Conservation (phyloP, 2,888 invertebrate genomes). For the Erebia epiphron region DNA sequence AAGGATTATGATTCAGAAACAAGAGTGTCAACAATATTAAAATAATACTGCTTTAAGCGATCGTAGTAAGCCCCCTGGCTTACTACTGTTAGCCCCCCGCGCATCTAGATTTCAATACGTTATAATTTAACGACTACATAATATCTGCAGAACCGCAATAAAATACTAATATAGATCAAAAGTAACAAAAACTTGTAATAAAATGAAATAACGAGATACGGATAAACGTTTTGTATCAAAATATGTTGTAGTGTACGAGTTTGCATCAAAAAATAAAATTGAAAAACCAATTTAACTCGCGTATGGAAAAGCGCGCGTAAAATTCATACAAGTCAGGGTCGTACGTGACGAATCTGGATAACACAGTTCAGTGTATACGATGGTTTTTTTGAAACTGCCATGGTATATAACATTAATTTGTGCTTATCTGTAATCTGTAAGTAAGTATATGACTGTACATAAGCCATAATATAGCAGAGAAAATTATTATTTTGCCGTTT, state of each 20-base stretch:
- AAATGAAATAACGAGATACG: conserved; percentile 8
- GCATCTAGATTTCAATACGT: too few relatives aligned
- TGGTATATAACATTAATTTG: not conserved
- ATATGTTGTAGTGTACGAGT: conserved; percentile 28
- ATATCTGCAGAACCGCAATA: not conserved
- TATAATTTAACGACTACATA: too few relatives aligned
- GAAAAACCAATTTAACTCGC: conserved; percentile 47
- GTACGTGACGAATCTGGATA: not conserved
- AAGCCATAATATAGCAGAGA: too few relatives aligned
- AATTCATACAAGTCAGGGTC: conserved; percentile 6
- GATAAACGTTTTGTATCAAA: conserved; percentile 27
- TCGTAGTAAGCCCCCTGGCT: too few relatives aligned
- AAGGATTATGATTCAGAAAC: too few relatives aligned
- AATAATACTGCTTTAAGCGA: too few relatives aligned
- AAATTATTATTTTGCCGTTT: too few relatives aligned
- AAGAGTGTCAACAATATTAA: too few relatives aligned
- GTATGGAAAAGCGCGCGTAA: conserved; percentile 42
- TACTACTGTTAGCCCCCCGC: too few relatives aligned
- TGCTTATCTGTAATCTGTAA: too few relatives aligned
- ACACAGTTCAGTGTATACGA: conserved; percentile 1
- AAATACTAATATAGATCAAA: conserved; percentile 4
- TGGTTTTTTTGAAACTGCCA: not conserved
- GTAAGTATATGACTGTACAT: too few relatives aligned
- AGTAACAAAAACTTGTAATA: conserved; percentile 7
- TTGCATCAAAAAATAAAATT: conserved; percentile 41